Conservation (phyloP, 2,888 invertebrate species). For the Chesias legatella region DNA sequence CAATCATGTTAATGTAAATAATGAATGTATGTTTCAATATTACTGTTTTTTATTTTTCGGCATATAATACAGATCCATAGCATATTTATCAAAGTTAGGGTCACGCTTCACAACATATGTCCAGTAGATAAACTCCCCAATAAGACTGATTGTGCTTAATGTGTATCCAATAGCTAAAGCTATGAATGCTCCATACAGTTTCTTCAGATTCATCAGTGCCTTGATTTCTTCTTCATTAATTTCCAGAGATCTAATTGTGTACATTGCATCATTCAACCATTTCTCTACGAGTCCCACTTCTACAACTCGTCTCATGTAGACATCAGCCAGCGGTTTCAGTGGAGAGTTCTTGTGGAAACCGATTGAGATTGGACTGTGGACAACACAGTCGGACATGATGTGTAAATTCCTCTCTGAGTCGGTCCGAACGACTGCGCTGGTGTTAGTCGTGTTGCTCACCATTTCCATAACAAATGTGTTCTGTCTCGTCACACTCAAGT, state of each 20-base stretch:
- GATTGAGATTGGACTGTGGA: slow-evolving; percentile 89
- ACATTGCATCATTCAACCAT: slow-evolving; percentile 88
- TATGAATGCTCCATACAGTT: slow-evolving; percentile 88
- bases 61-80: slow-evolving; percentile 75
- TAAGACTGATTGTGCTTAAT: slow-evolving; percentile 77
- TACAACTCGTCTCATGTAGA: slow-evolving; percentile 83
- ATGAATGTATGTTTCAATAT: slow-evolving; percentile 24
- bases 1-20: slow-evolving; percentile 45
- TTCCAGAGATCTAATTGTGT: slow-evolving; percentile 76
- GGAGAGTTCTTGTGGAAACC: slow-evolving; percentile 92
- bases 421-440: slow-evolving; percentile 28
- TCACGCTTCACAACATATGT: slow-evolving; percentile 82
- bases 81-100: slow-evolving; percentile 87
- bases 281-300: slow-evolving; percentile 89
- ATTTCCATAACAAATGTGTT: slow-evolving; percentile 41
- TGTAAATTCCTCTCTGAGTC: slow-evolving; percentile 81
- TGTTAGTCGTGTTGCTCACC: slow-evolving; percentile 46
- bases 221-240: slow-evolving; percentile 82
- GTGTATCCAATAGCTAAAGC: slow-evolving; percentile 86
- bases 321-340: slow-evolving; percentile 84
- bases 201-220: slow-evolving; percentile 88
- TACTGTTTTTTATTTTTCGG: slow-evolving; percentile 62
- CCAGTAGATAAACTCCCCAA: slow-evolving; percentile 85
- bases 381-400: slow-evolving; percentile 90
- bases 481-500: slow-evolving; percentile 82